phyloP scores from a whole-genome alignment of 2,888 invertebrate species.

The Mechanitis mazaeus region DNA sequence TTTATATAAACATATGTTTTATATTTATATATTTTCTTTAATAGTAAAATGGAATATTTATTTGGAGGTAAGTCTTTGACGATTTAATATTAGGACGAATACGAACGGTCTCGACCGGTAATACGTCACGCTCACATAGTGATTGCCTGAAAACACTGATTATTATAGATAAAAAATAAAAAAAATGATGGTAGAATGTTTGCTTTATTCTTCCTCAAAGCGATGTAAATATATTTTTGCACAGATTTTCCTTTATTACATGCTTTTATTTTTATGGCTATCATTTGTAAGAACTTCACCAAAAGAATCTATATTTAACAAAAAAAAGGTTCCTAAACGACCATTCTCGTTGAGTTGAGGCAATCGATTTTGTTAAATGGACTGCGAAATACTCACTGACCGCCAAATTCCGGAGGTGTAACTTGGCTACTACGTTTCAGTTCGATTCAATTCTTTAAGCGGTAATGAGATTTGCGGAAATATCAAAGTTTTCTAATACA shows the following conservation, averaged over 20 bases:
- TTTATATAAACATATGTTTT: too few species aligned
- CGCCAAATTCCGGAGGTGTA: constrained; percentile 37
- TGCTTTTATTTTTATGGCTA: constrained; percentile 5
- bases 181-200: not conserved
- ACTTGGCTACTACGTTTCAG: constrained; percentile 8
- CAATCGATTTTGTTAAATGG: constrained; percentile 64
- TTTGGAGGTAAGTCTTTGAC: too few species aligned
- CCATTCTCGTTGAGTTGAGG: constrained; percentile 35
- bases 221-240: constrained; percentile 2
- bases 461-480: not conserved
- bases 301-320: constrained; percentile 28
- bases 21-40: too few species aligned
- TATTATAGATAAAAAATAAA: too few species aligned
- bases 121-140: too few species aligned
- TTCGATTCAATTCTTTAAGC: not conserved
- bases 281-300: constrained; percentile 13
- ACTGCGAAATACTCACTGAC: constrained; percentile 60
- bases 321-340: constrained; percentile 32
- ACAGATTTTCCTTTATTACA: constrained; percentile 7
- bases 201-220: not conserved
- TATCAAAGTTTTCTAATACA: not conserved
- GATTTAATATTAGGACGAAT: too few species aligned
- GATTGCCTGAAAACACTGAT: too few species aligned
- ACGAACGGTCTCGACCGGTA: too few species aligned
- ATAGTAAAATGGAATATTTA: too few species aligned